Conservation (phyloP, 2,797 vertebrate genomes). For the Synaphobranchus kaupii region DNA sequence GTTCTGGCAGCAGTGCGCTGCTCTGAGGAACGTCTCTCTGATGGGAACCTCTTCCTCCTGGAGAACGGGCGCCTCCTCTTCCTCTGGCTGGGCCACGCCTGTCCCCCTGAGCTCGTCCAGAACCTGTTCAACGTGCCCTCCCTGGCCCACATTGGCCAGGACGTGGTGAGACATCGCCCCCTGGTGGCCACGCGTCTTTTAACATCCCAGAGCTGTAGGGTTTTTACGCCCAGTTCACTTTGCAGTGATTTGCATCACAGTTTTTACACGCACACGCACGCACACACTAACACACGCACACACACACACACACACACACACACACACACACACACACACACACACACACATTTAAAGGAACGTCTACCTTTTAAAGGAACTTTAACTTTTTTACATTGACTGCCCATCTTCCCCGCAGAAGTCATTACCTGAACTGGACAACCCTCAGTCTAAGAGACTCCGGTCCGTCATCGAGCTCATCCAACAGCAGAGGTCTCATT, state of each 20-base stretch:
- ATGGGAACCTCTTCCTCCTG: slow-evolving; percentile 86
- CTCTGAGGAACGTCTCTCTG: slow-evolving; percentile 86
- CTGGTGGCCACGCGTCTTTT: not conserved
- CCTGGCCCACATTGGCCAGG: slow-evolving; percentile 80
- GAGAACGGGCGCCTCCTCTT: slow-evolving; percentile 86
- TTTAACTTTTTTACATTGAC: not conserved
- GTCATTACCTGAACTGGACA: slow-evolving; percentile 85
- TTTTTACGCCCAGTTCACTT: not conserved
- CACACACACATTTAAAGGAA: too few relatives aligned
- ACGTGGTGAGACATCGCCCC: slow-evolving; percentile 73
- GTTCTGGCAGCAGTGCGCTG: slow-evolving; percentile 82
- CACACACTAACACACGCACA: too few relatives aligned
- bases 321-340: too few relatives aligned
- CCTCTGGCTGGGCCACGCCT: slow-evolving; percentile 87
- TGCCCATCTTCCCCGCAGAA: slow-evolving; percentile 61
- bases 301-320: too few relatives aligned
- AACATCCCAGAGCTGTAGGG: not conserved
- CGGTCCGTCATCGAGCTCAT: slow-evolving; percentile 74
- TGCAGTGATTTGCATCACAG: slow-evolving; percentile 17
- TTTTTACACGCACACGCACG: too few relatives aligned
- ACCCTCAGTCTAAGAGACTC: slow-evolving; percentile 81
- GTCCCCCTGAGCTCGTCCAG: slow-evolving; percentile 85
- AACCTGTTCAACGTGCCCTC: slow-evolving; percentile 88
- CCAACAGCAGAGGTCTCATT: slow-evolving; percentile 79
- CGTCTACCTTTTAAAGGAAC: too few relatives aligned